Conservation (phyloP, 2,113 vertebrate species). For the Sceloporus undulatus region DNA sequence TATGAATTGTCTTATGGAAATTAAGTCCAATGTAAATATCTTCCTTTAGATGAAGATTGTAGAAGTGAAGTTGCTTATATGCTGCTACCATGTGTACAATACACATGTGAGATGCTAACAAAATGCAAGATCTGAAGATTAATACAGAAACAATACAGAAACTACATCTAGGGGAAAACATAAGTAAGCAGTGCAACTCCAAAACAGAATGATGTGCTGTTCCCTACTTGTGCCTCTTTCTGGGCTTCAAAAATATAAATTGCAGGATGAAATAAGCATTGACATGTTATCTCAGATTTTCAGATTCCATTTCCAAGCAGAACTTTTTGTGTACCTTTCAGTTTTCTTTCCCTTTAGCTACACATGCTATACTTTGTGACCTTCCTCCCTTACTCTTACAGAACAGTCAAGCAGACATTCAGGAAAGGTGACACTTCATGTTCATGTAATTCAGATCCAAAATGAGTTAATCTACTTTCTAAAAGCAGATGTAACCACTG, state of each 20-base stretch:
- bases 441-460: conserved; percentile 18
- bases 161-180: neutral
- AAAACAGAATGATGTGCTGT: neutral
- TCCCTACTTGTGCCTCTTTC: neutral
- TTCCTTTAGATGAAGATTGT: neutral
- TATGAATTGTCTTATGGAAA: too few relatives aligned
- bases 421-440: neutral
- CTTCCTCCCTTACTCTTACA: accelerated
- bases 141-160: neutral
- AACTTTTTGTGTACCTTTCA: neutral
- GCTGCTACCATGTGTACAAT: too few relatives aligned
- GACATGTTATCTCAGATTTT: neutral
- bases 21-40: too few relatives aligned
- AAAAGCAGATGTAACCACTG: accelerated
- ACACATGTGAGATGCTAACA: too few relatives aligned
- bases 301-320: neutral
- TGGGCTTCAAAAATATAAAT: too few relatives aligned
- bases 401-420: neutral
- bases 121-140: neutral
- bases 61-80: too few relatives aligned
- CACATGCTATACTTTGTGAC: neutral
- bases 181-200: neutral
- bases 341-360: neutral
- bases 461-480: accelerated
- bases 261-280: neutral